phyloP scores from a whole-genome alignment of 2,888 invertebrate genomes.

The Nipponacmea schrenckii region DNA sequence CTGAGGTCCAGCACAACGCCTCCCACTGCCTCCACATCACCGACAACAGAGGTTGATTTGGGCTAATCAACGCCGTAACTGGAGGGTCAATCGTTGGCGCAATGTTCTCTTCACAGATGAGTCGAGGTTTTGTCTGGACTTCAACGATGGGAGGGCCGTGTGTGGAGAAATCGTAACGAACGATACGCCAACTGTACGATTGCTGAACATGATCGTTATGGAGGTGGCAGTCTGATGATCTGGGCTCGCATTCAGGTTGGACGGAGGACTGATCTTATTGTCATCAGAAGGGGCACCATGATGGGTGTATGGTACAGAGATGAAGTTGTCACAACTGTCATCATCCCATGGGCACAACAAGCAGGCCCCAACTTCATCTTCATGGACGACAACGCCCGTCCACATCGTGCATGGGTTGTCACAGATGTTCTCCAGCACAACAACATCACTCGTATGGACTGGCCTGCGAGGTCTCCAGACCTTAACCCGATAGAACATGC shows the following conservation, averaged over 20 bases:
- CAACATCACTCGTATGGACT: constrained; percentile 5
- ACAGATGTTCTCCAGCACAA: too few relatives aligned
- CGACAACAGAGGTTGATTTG: background rate
- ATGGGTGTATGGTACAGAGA: background rate
- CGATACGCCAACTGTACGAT: background rate
- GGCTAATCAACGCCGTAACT: background rate
- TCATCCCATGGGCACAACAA: constrained; percentile 11
- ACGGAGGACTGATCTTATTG: background rate
- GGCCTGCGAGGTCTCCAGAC: background rate
- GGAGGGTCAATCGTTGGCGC: constrained; percentile 6
- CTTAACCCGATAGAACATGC: too few relatives aligned
- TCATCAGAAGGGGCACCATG: background rate
- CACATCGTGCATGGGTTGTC: background rate
- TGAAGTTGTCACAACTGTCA: background rate
- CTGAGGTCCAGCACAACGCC: background rate
- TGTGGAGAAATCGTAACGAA: background rate
- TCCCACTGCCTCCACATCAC: background rate
- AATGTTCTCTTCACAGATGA: constrained; percentile 10
- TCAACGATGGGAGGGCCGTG: too few relatives aligned
- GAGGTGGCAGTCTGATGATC: background rate
- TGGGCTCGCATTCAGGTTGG: constrained; percentile 8
- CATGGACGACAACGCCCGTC: constrained; percentile 7
- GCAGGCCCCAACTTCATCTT: constrained; percentile 12
- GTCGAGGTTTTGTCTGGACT: background rate
- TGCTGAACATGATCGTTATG: background rate